A percentile compares a stretch with the other conserved stretches of the same genome.
phyloP scores from a whole-genome alignment of 2,888 invertebrate species.

The Xanthorhoe spadicearia region DNA sequence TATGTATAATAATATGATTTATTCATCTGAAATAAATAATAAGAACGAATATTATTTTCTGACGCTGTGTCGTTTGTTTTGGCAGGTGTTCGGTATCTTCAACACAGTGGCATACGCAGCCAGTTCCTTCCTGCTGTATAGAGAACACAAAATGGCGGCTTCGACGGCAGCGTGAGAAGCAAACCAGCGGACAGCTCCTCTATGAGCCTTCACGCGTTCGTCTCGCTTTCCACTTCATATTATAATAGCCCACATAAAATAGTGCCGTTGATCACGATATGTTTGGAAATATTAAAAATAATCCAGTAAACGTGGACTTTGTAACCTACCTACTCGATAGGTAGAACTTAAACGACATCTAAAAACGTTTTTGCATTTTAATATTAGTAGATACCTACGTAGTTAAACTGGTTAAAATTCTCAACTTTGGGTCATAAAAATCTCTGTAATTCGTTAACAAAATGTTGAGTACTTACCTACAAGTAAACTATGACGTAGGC shows the following conservation, averaged over 20 bases:
- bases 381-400: slow-evolving; percentile 17
- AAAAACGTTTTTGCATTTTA: slow-evolving; percentile 16
- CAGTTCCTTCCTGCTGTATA: slow-evolving; percentile 90
- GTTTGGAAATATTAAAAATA: slow-evolving; percentile 34
- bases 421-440: slow-evolving; percentile 10
- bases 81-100: slow-evolving; percentile 91
- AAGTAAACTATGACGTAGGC: too few species aligned
- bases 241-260: slow-evolving; percentile 32
- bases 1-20: too few species aligned
- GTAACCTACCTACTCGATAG: slow-evolving; percentile 1
- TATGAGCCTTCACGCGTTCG: slow-evolving; percentile 51
- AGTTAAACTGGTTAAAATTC: slow-evolving; percentile 22
- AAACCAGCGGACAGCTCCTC: slow-evolving; percentile 29
- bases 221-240: slow-evolving; percentile 53
- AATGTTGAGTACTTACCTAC: not conserved
- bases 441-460: not conserved
- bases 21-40: too few species aligned
- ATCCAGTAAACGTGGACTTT: not conserved
- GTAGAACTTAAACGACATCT: not conserved
- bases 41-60: not conserved
- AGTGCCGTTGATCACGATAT: slow-evolving; percentile 45
- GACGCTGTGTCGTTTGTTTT: slow-evolving; percentile 48
- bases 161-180: slow-evolving; percentile 52
- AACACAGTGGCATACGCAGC: slow-evolving; percentile 92
- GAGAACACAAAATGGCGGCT: slow-evolving; percentile 86